Evolutionary conservation across 2,113 vertebrate species (phyloP).

Genomic region (Anser cygnoides): DNA sequence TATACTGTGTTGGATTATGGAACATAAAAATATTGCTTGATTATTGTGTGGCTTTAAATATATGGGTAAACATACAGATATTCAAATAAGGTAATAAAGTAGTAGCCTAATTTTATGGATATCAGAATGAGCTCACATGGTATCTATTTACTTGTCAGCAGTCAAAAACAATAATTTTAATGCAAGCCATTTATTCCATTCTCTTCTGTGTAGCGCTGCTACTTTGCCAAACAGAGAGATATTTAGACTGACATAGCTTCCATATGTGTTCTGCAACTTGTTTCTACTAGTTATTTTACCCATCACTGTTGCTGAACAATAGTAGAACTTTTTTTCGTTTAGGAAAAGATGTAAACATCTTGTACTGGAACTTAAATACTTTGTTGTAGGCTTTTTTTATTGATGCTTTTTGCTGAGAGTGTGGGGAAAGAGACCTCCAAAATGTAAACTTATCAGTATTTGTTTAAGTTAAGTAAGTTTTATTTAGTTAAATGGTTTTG

Average conservation of each 20-base stretch:
- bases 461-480: not conserved
- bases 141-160: conserved; percentile 61
- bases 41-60: conserved; percentile 40
- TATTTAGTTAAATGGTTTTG: conserved; percentile 31
- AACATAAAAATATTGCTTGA: conserved; percentile 1
- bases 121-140: conserved; percentile 30
- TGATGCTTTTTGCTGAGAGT: not conserved
- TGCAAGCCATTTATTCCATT: not conserved
- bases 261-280: not conserved
- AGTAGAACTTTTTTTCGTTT: not conserved
- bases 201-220: conserved; percentile 25
- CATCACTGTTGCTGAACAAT: not conserved
- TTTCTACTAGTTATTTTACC: not conserved
- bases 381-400: not conserved
- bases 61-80: conserved; percentile 4
- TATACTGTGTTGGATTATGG: not conserved
- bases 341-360: not conserved
- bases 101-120: conserved; percentile 23
- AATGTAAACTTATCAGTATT: not conserved
- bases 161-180: conserved; percentile 41
- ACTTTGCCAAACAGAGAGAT: conserved; percentile 15
- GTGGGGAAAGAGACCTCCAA: not conserved
- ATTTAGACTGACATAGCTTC: conserved; percentile 6
- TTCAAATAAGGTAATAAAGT: conserved; percentile 43
- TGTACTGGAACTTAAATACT: not conserved